Evolutionary conservation across 1,140 invertebrate species (phyloP).

Genomic region (Pseudomyrmex sp.): DNA sequence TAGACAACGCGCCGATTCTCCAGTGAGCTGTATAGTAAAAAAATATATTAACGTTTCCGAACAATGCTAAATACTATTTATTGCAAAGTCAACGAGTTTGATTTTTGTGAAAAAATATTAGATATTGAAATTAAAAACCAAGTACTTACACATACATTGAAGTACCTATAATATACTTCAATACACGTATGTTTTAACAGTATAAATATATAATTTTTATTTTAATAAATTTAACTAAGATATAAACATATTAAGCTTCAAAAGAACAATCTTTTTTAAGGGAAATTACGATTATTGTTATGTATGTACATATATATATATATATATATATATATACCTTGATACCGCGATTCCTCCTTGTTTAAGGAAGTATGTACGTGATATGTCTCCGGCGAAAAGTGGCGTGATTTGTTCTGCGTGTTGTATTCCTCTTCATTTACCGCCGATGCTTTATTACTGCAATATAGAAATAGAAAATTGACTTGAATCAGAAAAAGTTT

Average conservation of each 20-base stretch:
- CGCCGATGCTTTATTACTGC: constrained; percentile 77
- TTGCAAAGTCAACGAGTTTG: neutral
- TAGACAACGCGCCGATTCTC: no score
- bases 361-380: constrained; percentile 43
- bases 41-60: no score
- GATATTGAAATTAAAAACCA: neutral
- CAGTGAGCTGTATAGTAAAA: no score
- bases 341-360: constrained; percentile 26
- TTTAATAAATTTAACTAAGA: neutral
- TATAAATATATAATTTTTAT: no score
- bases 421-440: constrained; percentile 76
- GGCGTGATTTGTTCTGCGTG: constrained; percentile 68
- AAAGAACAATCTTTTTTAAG: neutral
- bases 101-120: neutral
- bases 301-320: neutral
- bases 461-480: constrained; percentile 27
- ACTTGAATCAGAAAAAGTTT: neutral
- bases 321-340: constrained; percentile 50
- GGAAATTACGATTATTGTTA: neutral
- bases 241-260: neutral
- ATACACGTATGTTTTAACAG: no score
- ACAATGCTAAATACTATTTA: no score
- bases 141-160: no score
- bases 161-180: no score
- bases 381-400: constrained; percentile 69